These are phyloP conservation scores for Spialia ferax DNA, from an alignment of 2,888 invertebrate species.

Conservation along the genomic window DNA sequence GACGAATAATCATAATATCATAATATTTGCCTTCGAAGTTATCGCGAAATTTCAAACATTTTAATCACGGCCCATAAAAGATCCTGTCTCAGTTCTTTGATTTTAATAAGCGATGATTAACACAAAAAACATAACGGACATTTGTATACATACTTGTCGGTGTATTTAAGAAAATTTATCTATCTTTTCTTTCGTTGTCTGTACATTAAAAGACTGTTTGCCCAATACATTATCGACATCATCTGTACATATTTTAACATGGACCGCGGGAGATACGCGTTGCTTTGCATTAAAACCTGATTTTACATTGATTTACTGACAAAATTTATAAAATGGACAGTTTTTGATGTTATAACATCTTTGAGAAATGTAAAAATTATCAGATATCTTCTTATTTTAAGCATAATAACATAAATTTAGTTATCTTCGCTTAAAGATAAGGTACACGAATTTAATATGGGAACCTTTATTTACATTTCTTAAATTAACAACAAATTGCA, in stretches of 20 bases:
- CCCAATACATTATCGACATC: slow-evolving; percentile 12
- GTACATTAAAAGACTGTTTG: slow-evolving; percentile 11
- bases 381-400: slow-evolving; percentile 10
- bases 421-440: neutral
- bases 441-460: neutral
- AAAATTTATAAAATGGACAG: slow-evolving; percentile 22
- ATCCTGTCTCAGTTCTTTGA: too few species aligned
- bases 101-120: neutral
- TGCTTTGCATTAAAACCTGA: slow-evolving; percentile 23
- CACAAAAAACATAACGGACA: slow-evolving; percentile 4
- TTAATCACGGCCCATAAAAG: too few species aligned
- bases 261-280: slow-evolving; percentile 18
- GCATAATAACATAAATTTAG: slow-evolving; percentile 7
- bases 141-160: neutral
- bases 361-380: slow-evolving; percentile 19
- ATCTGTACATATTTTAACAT: slow-evolving; percentile 12
- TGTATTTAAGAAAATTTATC: neutral
- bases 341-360: slow-evolving; percentile 11
- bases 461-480: neutral
- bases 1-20: too few species aligned
- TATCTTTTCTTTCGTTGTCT: slow-evolving; percentile 3
- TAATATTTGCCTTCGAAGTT: neutral
- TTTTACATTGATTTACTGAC: slow-evolving; percentile 19
- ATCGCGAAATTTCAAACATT: neutral
- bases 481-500: neutral